phyloP scores from a whole-genome alignment of 2,113 vertebrate genomes.

The Lasiurus cinereus region DNA sequence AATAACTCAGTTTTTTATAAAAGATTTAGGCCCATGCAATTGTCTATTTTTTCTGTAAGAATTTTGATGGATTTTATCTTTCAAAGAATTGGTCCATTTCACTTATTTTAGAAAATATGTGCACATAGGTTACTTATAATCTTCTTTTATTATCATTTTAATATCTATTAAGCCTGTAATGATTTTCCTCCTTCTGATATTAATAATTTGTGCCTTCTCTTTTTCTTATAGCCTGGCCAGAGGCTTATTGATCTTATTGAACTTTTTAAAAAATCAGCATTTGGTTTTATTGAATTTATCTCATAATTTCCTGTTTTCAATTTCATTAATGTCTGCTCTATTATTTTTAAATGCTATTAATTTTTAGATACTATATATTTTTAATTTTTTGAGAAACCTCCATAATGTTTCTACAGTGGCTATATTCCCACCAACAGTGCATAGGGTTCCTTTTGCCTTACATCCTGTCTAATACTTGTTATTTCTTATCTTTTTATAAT shows the following conservation, averaged over 20 bases:
- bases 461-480: neutral
- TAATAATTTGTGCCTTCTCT: neutral
- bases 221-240: neutral
- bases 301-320: neutral
- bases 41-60: neutral
- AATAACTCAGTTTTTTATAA: neutral
- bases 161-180: neutral
- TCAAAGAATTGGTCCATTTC: neutral
- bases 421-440: neutral
- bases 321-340: neutral
- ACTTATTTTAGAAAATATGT: neutral
- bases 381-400: neutral
- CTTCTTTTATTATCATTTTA: neutral
- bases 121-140: neutral
- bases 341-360: neutral
- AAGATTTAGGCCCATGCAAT: neutral
- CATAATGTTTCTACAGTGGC: neutral
- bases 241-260: neutral
- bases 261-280: neutral
- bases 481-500: constrained; percentile 8
- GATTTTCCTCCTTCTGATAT: neutral
- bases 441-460: neutral
- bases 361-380: neutral
- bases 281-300: neutral
- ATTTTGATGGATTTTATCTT: neutral